Base-by-base conservation (phyloP, 2,888 invertebrate genomes). In the Diadegma fenestrale region DNA sequence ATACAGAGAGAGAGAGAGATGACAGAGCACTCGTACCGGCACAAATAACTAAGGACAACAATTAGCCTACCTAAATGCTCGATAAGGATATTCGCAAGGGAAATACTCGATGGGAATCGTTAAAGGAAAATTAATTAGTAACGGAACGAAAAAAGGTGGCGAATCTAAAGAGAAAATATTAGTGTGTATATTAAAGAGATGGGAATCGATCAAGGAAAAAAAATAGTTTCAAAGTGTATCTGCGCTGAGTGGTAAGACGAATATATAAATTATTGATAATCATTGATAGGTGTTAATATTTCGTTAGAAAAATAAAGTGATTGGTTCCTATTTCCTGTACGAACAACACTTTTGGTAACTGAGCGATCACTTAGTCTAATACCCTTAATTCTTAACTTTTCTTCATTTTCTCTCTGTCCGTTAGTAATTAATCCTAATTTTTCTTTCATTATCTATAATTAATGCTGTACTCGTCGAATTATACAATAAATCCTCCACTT, bases 1-100 rank as follows among this genome's bases (percentile, higher is more conserved):
- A 83, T 87, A 90, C 89, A 54, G 73, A 73, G 73, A 88, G 73
- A 73, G 73, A 88, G 78, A 81, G 80, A 89, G 87, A 89, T 86
- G 88, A 89, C 84, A 87, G n/a, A n/a, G 88, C 68, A 87, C 63
- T 84, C 86, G 71, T 80, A 69, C 63, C 73, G 33, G 88, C 89
- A 88, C 86, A 87, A 86, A 85, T 82, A 88, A 58, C 33, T 73
- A 22, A 73, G 51, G 30, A 66, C 78, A 72, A 76, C n/a, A 63
- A 51, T 76, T 76, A 48, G 33, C 17, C 75, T 14, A 43, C 22
- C 33, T 80, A 64, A 69, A 80, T 71, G 68, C 69, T 43, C 19
- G 73, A 30, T 19, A 63, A 87, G 82, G 66, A 87, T 82, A 81
- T 75, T 87, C 80, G 58, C 30, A 48, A 37, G 26, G 63, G 1